Evolutionary conservation across 2,888 invertebrate genomes (phyloP), one percentile per base, ranked within the genome.

Genomic region (Leptopilina syphax): DNA sequence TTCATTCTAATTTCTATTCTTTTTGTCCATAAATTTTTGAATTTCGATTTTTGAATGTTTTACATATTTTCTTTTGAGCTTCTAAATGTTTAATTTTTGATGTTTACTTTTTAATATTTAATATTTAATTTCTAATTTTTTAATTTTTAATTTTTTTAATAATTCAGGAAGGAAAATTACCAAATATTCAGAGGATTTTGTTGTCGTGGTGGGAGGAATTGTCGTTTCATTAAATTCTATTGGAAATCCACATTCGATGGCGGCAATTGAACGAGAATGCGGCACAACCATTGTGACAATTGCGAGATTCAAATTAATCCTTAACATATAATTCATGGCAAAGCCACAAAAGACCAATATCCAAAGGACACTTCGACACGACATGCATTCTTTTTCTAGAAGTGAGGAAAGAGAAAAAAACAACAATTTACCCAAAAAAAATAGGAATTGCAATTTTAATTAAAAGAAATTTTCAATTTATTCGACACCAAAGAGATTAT

Each of bases 291-390:
- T 95, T 68, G 95, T 94, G 73, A 95, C 95, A 85, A 95, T 95
- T 34, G 95, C 94, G 77, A 95, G 94, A 87, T 95, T 95, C 79
- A 95, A 90, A 90, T 95, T 95, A 78, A 95, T 94, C 44, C 95
- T 92, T 24, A 95, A 92, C 94, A 95, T 95, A 87, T 95, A 95
- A 90, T 95, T 95, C 76, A 95, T 94, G 6, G 94, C 95, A 86
- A 95, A 95, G 13, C 95, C 95, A 79, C 92, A 92, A 88, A 95
- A 95, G 1, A 93, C 93, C 85, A 95, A 89, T 84, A 94, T 93
- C 95, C 95, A 95, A 13, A 95, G 90, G 13, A 95, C 93, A 60
- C 89, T 88, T 77, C 92, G 89, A 78, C 92, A 92, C 79, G 90
- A 88, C 50, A 91, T 78, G 77, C 88, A 86, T 81, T 89, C 86